These are phyloP conservation scores for Gortyna flavago DNA, from an alignment of 2,888 invertebrate species.

Conservation along the genomic window DNA sequence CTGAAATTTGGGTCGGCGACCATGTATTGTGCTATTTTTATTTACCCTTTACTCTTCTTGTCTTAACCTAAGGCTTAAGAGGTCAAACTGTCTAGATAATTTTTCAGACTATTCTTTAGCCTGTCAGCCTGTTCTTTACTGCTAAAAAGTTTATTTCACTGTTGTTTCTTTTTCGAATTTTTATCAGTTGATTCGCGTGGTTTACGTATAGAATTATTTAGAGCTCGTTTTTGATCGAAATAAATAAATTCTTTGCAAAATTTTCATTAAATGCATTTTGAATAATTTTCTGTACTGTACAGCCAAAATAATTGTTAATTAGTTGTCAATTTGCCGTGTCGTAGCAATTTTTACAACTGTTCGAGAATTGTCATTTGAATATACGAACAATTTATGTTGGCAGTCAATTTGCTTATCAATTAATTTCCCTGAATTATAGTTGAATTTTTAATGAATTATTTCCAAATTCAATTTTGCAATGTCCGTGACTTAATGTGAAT, in stretches of 20 bases:
- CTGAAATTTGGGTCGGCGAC: constrained; percentile 62
- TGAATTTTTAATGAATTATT: background rate
- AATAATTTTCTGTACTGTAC: background rate
- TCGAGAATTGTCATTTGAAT: background rate
- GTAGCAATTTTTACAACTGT: background rate
- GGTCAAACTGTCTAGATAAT: constrained; percentile 37
- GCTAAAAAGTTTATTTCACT: background rate
- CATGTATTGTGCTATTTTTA: constrained; percentile 57
- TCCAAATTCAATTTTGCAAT: background rate
- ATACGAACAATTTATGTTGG: background rate
- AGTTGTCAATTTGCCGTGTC: background rate
- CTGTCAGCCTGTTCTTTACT: background rate
- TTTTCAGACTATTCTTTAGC: background rate
- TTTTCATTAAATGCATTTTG: background rate
- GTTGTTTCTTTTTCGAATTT: background rate
- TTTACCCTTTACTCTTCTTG: constrained; percentile 50
- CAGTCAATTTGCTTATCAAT: background rate
- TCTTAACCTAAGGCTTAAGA: constrained; percentile 41
- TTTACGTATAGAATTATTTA: background rate
- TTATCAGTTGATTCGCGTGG: background rate
- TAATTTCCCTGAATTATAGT: background rate
- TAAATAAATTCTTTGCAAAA: background rate
- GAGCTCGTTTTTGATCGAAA: background rate
- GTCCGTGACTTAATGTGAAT: background rate
- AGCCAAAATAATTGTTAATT: background rate